Evolutionary conservation across 2,888 invertebrate genomes (phyloP).

Genomic region (Barypeithes pellucidus): DNA sequence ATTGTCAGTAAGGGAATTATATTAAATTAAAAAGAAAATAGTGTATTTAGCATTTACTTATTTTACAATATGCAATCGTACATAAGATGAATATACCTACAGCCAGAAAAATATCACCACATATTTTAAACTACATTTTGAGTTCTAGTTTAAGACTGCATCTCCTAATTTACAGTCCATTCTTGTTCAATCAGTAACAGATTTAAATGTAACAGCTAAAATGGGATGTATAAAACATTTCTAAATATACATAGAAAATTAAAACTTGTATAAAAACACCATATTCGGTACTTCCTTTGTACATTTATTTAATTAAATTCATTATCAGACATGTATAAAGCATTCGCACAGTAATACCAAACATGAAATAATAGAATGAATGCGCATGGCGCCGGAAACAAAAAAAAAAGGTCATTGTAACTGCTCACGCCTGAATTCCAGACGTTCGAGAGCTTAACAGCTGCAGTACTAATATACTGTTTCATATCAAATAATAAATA

Average conservation of each 20-base stretch:
- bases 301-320: conserved; percentile 73
- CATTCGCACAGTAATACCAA: conserved; percentile 74
- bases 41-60: conserved; percentile 72
- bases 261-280: conserved; percentile 72
- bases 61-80: conserved; percentile 72
- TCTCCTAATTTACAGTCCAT: conserved; percentile 65
- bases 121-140: conserved; percentile 72
- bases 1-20: conserved; percentile 37
- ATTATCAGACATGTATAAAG: conserved; percentile 74
- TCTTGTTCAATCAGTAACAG: conserved; percentile 64
- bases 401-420: conserved; percentile 42
- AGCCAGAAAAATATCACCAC: conserved; percentile 73
- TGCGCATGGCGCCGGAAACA: conserved; percentile 60
- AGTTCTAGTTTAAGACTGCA: conserved; percentile 70
- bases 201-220: conserved; percentile 67
- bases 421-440: conserved; percentile 46
- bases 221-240: conserved; percentile 65
- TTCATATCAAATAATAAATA: conserved; percentile 63
- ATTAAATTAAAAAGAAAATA: conserved; percentile 67
- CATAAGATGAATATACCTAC: conserved; percentile 72
- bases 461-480: conserved; percentile 64
- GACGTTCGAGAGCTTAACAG: conserved; percentile 63
- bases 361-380: conserved; percentile 70
- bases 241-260: conserved; percentile 71
- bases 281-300: conserved; percentile 73